Conservation (phyloP, 2,888 invertebrate genomes). For the Hedychridium roseum region DNA sequence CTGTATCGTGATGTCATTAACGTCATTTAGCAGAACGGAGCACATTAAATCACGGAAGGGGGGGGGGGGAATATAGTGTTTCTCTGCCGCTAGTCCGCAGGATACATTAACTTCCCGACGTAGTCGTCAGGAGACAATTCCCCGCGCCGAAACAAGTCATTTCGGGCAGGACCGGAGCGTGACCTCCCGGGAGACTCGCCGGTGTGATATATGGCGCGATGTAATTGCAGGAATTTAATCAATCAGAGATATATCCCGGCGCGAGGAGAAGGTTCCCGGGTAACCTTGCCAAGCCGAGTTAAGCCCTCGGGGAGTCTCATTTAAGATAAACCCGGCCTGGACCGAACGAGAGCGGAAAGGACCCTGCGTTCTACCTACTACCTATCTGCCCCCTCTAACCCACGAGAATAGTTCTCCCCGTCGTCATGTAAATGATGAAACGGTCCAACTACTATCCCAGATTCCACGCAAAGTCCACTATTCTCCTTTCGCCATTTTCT, state of each 20-base stretch:
- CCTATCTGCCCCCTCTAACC: slow-evolving; percentile 16
- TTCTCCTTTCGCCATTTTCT: slow-evolving; percentile 8
- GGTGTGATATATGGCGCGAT: slow-evolving; percentile 53
- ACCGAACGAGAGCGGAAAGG: slow-evolving; percentile 29
- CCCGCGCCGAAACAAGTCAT: slow-evolving; percentile 23
- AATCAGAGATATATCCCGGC: slow-evolving; percentile 54
- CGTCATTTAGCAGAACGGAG: no score
- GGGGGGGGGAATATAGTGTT: no score
- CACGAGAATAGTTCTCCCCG: slow-evolving; percentile 19
- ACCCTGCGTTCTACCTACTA: slow-evolving; percentile 17
- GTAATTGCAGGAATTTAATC: slow-evolving; percentile 61
- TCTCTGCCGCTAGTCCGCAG: no score
- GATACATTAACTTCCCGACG: no score
- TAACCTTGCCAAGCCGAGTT: slow-evolving; percentile 48
- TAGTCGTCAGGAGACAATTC: no score
- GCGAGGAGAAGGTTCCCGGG: slow-evolving; percentile 28
- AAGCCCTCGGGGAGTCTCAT: slow-evolving; percentile 51
- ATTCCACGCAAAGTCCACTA: slow-evolving; percentile 29
- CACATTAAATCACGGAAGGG: no score
- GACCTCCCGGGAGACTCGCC: slow-evolving; percentile 24
- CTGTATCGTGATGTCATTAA: no score
- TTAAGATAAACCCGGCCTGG: slow-evolving; percentile 46
- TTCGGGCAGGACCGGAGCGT: slow-evolving; percentile 21
- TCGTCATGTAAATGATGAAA: slow-evolving; percentile 46
- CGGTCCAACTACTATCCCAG: slow-evolving; percentile 47